Base-by-base conservation (phyloP, 1,140 invertebrate genomes). In the Bombyx mandarina region DNA sequence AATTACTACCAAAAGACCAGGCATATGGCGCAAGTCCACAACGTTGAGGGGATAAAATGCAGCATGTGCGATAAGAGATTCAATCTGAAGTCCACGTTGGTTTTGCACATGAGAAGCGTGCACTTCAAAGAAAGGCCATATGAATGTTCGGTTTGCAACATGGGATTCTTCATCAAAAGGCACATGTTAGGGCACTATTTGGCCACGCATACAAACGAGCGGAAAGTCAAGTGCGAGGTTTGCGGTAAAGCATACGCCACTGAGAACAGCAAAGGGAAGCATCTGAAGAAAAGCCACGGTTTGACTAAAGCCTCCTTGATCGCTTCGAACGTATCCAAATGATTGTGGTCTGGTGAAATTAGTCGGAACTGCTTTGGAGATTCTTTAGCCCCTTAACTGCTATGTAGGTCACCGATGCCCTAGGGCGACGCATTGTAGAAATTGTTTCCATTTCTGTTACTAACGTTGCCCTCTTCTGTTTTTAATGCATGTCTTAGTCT, bases 271-370 rank as follows among this genome's bases (percentile, higher is more conserved):
- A 81, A 70, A 57, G 56, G 80, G 49, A 82, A 82, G 58, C 84
- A 87, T 54, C 79, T 85, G 82, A 87, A 84, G 61, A 86, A 82
- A 56, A 84, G 82, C 59, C 81, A 84, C 48, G 81, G 81, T 0
- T 72, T 84, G 2, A 68, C 78, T 2, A 85, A 83, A 54, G 54
- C 9, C 26, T 45, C 54, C 12, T 48, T 63, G 54, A 56, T 65
- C 57, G 52, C 60, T 1, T 51, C 63, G 8, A 63, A 59, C 50
- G 22, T 66, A n/a, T 52, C 58, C 8, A 73, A 71, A 22, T 68
- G 62, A 60, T n/a, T 9, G 48, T 18, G 9, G 9, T 49, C 12
- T 18, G 12, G 12, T 18, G 12, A 18, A 18, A 18, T 18, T 18
- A 18, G 12, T 18, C 12, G 12, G 12, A 18, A 18, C 12, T 18